Evolutionary conservation across 2,797 vertebrate genomes (phyloP).

Genomic region (Falco berigora): DNA sequence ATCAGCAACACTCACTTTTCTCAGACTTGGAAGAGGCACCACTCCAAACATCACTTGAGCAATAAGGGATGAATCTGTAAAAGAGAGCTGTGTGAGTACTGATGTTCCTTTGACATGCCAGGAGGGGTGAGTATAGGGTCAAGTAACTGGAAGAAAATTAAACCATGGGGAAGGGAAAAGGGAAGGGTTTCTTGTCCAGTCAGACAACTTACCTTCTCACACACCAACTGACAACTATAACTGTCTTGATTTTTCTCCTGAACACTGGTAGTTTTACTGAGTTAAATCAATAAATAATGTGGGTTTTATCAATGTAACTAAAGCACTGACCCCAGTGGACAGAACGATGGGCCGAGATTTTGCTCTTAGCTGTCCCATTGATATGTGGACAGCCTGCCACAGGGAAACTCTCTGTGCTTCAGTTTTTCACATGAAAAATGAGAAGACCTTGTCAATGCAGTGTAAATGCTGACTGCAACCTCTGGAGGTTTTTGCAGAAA

Average conservation of each 20-base stretch:
- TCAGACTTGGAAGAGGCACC: slow-evolving; percentile 88
- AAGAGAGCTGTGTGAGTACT: slow-evolving; percentile 13
- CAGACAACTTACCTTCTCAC: background rate
- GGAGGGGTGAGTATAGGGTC: background rate
- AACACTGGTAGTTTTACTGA: background rate
- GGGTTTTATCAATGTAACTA: background rate
- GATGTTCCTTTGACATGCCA: background rate
- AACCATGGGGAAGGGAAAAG: background rate
- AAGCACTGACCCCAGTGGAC: background rate
- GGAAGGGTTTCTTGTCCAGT: background rate
- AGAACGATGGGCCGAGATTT: background rate
- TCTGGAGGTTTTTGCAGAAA: background rate
- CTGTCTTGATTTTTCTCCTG: background rate
- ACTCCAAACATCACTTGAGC: slow-evolving; percentile 98
- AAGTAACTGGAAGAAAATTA: background rate
- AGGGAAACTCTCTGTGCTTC: background rate
- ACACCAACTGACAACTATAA: background rate
- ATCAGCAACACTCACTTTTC: slow-evolving; percentile 82
- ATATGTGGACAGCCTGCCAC: background rate
- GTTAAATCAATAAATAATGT: background rate
- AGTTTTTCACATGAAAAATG: background rate
- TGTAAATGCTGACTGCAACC: background rate
- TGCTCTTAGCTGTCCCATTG: background rate
- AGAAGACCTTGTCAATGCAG: background rate
- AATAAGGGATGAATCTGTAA: slow-evolving; percentile 94